Base-by-base conservation (phyloP, 2,888 invertebrate species). In the Dynastes maya region DNA sequence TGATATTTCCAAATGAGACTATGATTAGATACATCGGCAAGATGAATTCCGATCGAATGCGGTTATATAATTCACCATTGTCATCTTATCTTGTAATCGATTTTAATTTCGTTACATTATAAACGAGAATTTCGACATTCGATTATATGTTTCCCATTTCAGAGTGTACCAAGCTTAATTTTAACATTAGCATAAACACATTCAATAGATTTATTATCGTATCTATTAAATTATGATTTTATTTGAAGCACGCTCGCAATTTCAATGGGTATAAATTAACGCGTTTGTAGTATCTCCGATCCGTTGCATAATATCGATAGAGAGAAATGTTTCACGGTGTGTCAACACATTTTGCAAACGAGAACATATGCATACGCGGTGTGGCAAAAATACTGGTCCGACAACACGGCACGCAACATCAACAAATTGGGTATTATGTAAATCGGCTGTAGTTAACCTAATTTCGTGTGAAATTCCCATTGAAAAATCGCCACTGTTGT, bases 401-500 rank as follows among this genome's bases (percentile, higher is more conserved):
- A 51, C 68, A 51, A 27, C 68, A 13, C n/a, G 68, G 51, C 51
- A 51, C n/a, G 16, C 68, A 29, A 51, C 51, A 68, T 68, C 49
- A 49, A 68, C 49, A 68, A 68, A 68, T 68, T 45, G 61, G 61
- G 45, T 61, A 49, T 74, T 74, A 63, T 61, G 72, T 61, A 74
- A 74, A 74, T 40, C n/a, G 40, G n/a, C 27, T 45, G 40, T 40
- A 61, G 61, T 49, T 74, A 74, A 74, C 72, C 72, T 45, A 74
- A 74, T 74, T 74, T 55, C 61, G 72, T 74, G 72, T 63, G 72
- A 74, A 74, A 61, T 63, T 74, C 72, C 61, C 63, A 74, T 68
- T 68, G 51, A 29, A 68, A 51, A 68, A 68, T 51, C 22, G 55
- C 27, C 51, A 13, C 51, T 68, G 13, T 29, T 51, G 5, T 29